Conservation (phyloP, 2,888 invertebrate genomes). For the Nomada hirtipes region DNA sequence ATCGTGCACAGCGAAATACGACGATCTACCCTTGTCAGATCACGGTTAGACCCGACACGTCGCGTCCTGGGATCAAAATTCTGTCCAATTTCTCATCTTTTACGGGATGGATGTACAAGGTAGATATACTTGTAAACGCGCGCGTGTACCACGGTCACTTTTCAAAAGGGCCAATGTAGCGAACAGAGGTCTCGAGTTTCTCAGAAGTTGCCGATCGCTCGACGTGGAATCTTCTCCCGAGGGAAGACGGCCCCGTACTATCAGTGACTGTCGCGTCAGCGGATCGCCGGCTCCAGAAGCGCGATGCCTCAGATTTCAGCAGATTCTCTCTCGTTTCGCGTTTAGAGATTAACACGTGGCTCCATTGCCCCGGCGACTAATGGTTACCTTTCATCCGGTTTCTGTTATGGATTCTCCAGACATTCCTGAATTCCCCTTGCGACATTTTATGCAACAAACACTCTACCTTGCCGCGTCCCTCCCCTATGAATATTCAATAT, state of each 20-base stretch:
- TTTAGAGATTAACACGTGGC: constrained; percentile 59
- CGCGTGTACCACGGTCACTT: background rate
- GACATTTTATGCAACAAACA: background rate
- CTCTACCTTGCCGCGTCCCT: no score
- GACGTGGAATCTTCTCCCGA: constrained; percentile 62
- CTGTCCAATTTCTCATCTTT: constrained; percentile 16
- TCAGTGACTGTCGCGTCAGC: constrained; percentile 71
- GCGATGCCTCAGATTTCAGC: constrained; percentile 63
- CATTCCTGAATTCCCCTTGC: background rate
- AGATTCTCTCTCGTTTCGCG: constrained; percentile 61
- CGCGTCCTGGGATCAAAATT: background rate
- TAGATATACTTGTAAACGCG: background rate
- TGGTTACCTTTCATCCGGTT: constrained; percentile 26
- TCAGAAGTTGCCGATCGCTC: constrained; percentile 40
- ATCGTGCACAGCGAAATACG: background rate
- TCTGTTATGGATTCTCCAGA: background rate
- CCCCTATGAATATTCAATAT: no score
- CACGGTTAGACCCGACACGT: background rate
- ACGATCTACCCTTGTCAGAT: background rate
- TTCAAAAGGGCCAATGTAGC: constrained; percentile 12
- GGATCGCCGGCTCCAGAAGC: constrained; percentile 51
- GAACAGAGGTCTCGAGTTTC: constrained; percentile 37
- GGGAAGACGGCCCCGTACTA: constrained; percentile 62
- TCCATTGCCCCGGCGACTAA: constrained; percentile 18
- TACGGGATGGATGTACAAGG: background rate